Base-by-base conservation (phyloP, 2,888 invertebrate genomes). In the Melipona beecheii region DNA sequence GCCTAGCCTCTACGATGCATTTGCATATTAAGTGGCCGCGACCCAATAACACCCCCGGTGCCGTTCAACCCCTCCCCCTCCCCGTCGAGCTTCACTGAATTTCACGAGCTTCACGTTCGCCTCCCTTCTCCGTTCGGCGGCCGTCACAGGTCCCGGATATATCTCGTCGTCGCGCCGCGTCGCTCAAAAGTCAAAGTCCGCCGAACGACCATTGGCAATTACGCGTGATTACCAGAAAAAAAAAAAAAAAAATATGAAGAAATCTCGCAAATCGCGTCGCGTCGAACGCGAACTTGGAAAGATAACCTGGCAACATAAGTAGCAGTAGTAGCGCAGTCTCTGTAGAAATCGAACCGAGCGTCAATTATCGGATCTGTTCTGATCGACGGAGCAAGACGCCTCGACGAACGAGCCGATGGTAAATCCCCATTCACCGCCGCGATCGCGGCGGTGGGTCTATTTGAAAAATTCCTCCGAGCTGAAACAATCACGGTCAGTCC, bases 11-110 rank as follows among this genome's bases (percentile, higher is more conserved):
- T 89, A 87, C 85, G 90, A 78, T 90, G 89, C 91, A 94, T 94
- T 94, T 93, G 91, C 94, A 94, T 93, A 93, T 94, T 93, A 94
- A 94, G 94, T 94, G 93, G 92, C 92, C 93, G 91, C 93, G 93
- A 93, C 93, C 93, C 93, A 93, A 94, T 94, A 93, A 93, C 92
- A 93, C 86, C 90, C 90, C 89, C 90, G 82, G 82, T 83, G 85
- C 89, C 89, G 76, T 81, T 75, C 81, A 66, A 27, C 4, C 31
- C 31, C 4, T 0, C 31, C 31, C 84, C 78, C 43, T 11, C 0
- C 81, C 78, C 72, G 75, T 77, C 65, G 71, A 73, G 86, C 86
- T 86, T 84, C 86, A 88, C 86, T 84, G 88, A 92, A 90, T 91
- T 92, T 91, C 91, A 90, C 87, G 86, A 90, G 87, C 87, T 86